These are phyloP conservation scores for Myanophis thanlyinensis DNA, from an alignment of 2,113 vertebrate genomes.

Conservation along the genomic window DNA sequence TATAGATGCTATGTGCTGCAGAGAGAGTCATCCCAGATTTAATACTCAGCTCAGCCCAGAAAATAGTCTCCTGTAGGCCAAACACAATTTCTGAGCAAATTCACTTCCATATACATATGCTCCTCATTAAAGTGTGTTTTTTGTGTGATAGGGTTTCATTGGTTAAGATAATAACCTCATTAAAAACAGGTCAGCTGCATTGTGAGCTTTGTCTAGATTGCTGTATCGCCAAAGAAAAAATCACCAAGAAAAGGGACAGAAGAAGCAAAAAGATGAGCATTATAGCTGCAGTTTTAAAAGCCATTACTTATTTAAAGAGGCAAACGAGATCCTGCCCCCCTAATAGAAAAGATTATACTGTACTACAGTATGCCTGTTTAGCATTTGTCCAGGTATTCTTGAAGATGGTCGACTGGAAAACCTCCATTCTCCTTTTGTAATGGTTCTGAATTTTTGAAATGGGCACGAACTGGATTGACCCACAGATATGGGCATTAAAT, in stretches of 20 bases:
- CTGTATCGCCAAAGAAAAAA: background rate
- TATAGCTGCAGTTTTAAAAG: background rate
- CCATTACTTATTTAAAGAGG: background rate
- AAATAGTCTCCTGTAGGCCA: constrained; percentile 42
- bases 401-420: background rate
- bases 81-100: constrained; percentile 49
- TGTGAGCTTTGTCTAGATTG: background rate
- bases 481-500: background rate
- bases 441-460: background rate
- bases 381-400: background rate
- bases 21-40: constrained; percentile 39
- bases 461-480: background rate
- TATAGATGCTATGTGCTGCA: constrained; percentile 46
- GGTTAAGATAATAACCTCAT: constrained; percentile 34
- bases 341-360: background rate
- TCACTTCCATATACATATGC: constrained; percentile 36
- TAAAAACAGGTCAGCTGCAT: background rate
- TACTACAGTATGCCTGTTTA: background rate
- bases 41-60: constrained; percentile 34
- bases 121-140: constrained; percentile 34
- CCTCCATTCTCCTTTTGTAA: background rate
- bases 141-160: constrained; percentile 34
- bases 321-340: background rate
- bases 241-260: background rate
- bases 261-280: background rate